A percentile compares a stretch with the other conserved stretches of the same genome.
phyloP scores from a whole-genome alignment of 2,113 vertebrate species.

The Fulica atra region DNA sequence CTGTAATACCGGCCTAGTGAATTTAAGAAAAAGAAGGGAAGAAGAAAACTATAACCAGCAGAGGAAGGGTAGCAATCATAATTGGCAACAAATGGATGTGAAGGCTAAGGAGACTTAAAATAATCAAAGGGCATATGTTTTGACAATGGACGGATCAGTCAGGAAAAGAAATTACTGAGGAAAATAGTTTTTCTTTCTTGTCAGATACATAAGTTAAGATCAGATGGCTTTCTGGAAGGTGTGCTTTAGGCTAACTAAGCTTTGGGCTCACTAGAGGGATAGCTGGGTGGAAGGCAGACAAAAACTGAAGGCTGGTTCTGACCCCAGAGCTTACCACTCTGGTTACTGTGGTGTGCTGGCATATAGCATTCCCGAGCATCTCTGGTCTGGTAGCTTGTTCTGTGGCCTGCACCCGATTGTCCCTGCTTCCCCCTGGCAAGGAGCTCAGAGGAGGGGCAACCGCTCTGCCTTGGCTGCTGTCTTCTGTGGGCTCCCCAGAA shows the following conservation, averaged over 20 bases:
- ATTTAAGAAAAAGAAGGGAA: neutral
- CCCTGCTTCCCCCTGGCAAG: neutral
- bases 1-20: neutral
- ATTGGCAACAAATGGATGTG: neutral
- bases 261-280: neutral
- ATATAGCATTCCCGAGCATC: accelerated
- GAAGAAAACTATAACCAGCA: neutral
- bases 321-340: neutral
- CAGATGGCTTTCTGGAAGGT: neutral
- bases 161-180: neutral
- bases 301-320: neutral
- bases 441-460: neutral
- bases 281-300: neutral
- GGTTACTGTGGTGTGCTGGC: neutral
- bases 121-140: neutral
- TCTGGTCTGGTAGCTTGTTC: accelerated
- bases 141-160: neutral
- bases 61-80: neutral
- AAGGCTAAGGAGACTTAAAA: neutral
- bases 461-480: neutral
- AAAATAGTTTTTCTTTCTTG: neutral
- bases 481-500: neutral
- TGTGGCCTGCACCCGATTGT: neutral
- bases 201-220: neutral
- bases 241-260: neutral